These are phyloP conservation scores for Eilema caniola DNA, from an alignment of 2,888 invertebrate genomes.

Conservation along the genomic window DNA sequence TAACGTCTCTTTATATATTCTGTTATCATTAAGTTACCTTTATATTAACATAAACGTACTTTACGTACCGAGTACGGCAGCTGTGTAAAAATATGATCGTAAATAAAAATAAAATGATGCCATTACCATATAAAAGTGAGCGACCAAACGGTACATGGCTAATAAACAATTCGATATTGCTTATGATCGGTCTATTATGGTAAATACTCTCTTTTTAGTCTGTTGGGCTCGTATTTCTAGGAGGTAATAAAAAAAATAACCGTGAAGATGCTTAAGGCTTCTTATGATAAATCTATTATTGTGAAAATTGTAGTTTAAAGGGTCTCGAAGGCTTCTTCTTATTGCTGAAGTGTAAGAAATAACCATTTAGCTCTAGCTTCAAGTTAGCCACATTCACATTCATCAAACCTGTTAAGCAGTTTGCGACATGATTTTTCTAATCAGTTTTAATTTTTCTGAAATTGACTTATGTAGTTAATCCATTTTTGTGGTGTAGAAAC, in stretches of 20 bases:
- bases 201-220: slow-evolving; percentile 6
- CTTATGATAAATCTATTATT: background rate
- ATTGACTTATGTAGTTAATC: too few relatives aligned
- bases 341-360: background rate
- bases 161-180: slow-evolving; percentile 11
- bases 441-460: too few relatives aligned
- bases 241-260: background rate
- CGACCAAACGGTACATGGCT: slow-evolving; percentile 15
- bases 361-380: too few relatives aligned
- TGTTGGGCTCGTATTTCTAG: background rate
- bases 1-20: background rate
- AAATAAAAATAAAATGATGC: slow-evolving; percentile 19
- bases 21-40: background rate
- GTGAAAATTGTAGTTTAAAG: background rate
- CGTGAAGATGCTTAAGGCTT: background rate
- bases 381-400: too few relatives aligned
- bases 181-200: slow-evolving; percentile 8
- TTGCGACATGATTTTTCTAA: too few relatives aligned
- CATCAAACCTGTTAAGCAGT: too few relatives aligned
- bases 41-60: slow-evolving; percentile 4
- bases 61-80: background rate
- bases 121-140: slow-evolving; percentile 14
- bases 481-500: too few relatives aligned
- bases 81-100: slow-evolving; percentile 5
- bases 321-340: background rate